A percentile compares a stretch with the other conserved stretches of the same genome.
These are phyloP conservation scores for Habroteleia sp. DNA, from an alignment of 2,888 invertebrate species.

Conservation along the genomic window DNA sequence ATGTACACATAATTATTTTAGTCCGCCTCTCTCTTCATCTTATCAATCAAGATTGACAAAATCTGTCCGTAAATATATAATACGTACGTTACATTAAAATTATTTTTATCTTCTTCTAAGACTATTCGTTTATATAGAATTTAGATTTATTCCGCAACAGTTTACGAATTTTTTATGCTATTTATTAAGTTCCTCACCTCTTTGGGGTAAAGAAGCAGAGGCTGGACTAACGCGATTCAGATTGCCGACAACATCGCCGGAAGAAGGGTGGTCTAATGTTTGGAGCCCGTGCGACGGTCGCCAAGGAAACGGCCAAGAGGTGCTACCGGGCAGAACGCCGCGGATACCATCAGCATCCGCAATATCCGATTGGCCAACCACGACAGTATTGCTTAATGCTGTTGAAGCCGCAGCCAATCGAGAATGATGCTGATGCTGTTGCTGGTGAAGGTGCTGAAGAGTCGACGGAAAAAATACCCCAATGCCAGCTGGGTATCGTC, in stretches of 20 bases:
- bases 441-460: constrained; percentile 77
- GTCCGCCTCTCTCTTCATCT: too few relatives aligned
- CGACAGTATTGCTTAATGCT: constrained; percentile 74
- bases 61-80: too few relatives aligned
- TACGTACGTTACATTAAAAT: too few relatives aligned
- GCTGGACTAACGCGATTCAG: constrained; percentile 78
- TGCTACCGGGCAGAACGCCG: constrained; percentile 74
- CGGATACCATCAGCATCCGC: constrained; percentile 75
- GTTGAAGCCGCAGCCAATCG: constrained; percentile 75
- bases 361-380: constrained; percentile 75
- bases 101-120: too few relatives aligned
- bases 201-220: constrained; percentile 76
- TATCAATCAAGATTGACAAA: too few relatives aligned
- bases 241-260: constrained; percentile 74
- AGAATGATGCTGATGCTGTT: constrained; percentile 78
- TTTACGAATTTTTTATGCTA: constrained; percentile 20
- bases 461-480: constrained; percentile 79
- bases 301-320: constrained; percentile 80
- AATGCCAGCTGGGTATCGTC: constrained; percentile 77
- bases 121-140: constrained; percentile 7
- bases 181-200: constrained; percentile 72
- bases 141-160: constrained; percentile 19
- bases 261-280: constrained; percentile 76
- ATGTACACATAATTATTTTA: too few relatives aligned
- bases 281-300: constrained; percentile 77